Percentiles rank a stretch among this genome's conserved stretches.
phyloP scores from a whole-genome alignment of 2,888 invertebrate genomes.

The Pristionchus entomophagus region DNA sequence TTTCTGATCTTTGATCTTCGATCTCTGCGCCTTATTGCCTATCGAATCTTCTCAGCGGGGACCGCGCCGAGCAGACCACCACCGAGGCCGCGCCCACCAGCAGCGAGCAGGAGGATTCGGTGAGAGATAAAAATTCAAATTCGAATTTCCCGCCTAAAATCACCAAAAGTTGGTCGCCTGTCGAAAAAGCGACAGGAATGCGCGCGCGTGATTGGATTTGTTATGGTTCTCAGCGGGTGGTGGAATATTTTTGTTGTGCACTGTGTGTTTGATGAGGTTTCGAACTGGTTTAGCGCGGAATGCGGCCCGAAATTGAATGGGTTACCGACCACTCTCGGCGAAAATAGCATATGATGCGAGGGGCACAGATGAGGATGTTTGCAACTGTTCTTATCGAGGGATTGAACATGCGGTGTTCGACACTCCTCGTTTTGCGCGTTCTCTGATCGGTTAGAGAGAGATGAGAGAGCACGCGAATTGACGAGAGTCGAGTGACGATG shows the following conservation, averaged over 20 bases:
- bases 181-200: background rate
- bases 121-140: background rate
- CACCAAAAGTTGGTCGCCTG: background rate
- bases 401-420: no score
- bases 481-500: background rate
- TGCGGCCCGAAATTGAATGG: no score
- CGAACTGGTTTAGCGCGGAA: background rate
- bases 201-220: slow-evolving; percentile 1
- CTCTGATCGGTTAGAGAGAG: no score
- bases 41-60: background rate
- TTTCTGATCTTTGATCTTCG: background rate
- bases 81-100: background rate
- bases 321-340: no score
- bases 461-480: background rate
- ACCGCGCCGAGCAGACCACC: slow-evolving; percentile 5
- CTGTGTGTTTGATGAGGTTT: slow-evolving; percentile 12
- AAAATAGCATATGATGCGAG: no score
- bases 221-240: background rate
- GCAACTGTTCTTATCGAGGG: background rate
- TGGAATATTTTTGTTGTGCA: background rate
- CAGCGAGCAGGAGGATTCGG: slow-evolving; percentile 23
- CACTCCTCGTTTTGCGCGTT: no score
- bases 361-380: no score
- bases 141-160: slow-evolving; percentile 19
- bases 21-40: no score